Conservation (phyloP, 2,888 invertebrate genomes). For the Auanema sp. region DNA sequence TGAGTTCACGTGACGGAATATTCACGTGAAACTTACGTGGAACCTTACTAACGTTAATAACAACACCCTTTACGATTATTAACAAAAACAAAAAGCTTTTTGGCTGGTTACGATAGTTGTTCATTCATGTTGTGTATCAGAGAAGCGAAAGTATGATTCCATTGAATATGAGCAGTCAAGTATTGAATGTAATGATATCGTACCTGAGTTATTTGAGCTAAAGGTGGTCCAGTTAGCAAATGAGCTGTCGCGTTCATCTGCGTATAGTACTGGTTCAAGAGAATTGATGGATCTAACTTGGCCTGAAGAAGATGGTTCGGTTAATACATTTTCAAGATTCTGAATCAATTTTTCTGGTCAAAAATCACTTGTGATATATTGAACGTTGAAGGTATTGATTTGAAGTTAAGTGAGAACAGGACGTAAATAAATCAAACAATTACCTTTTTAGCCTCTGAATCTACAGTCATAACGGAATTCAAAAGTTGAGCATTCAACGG, state of each 20-base stretch:
- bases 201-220: conserved; percentile 16
- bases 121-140: conserved; percentile 5
- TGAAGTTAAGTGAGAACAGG: neutral
- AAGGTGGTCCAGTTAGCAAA: conserved; percentile 14
- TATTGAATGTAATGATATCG: conserved; percentile 19
- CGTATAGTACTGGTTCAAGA: conserved; percentile 32
- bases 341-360: neutral
- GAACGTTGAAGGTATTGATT: conserved; percentile 5
- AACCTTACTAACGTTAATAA: too few species aligned
- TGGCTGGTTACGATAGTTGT: neutral
- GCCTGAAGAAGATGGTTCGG: conserved; percentile 22
- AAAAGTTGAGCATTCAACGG: conserved; percentile 39
- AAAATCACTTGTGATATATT: neutral
- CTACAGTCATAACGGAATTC: conserved; percentile 50
- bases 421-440: neutral
- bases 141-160: too few species aligned
- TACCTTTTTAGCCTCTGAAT: conserved; percentile 59
- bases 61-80: neutral
- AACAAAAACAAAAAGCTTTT: neutral
- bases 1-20: too few species aligned
- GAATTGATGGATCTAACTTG: conserved; percentile 37
- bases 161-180: too few species aligned
- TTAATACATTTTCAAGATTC: neutral
- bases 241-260: conserved; percentile 20
- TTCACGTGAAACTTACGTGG: too few species aligned